Evolutionary conservation across 1,140 invertebrate species (phyloP).

Genomic region (Drosophila persimilis): DNA sequence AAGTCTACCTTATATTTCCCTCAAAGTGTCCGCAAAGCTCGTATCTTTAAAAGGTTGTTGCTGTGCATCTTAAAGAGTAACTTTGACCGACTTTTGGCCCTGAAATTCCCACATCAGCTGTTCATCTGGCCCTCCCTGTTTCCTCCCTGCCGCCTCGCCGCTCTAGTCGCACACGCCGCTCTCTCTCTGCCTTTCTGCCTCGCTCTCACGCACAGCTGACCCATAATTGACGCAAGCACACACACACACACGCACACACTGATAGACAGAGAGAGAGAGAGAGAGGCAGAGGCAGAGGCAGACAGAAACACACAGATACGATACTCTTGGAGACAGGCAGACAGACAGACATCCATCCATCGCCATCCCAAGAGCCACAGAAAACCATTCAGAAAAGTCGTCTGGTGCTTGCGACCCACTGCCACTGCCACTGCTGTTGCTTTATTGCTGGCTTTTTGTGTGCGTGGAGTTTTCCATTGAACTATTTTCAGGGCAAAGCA

Average conservation of each 20-base stretch:
- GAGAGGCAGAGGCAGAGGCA: conserved; percentile 18
- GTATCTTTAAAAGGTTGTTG: too few species aligned
- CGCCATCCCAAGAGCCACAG: conserved; percentile 34
- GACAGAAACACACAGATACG: conserved; percentile 26
- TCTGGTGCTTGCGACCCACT: conserved; percentile 38
- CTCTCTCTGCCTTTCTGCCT: conserved; percentile 6
- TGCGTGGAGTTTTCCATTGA: conserved; percentile 72
- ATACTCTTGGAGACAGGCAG: conserved; percentile 21
- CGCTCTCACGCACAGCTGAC: conserved; percentile 75
- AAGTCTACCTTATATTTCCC: conserved; percentile 7
- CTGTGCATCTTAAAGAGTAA: conserved; percentile 19
- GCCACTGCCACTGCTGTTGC: conserved; percentile 69
- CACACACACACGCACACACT: conserved; percentile 19
- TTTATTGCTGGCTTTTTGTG: conserved; percentile 23
- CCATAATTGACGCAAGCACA: conserved; percentile 68
- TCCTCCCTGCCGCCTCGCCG: conserved; percentile 15
- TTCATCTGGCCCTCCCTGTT: conserved; percentile 14
- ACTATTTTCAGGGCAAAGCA: conserved; percentile 51
- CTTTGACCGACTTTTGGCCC: conserved; percentile 36
- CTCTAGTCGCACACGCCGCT: conserved; percentile 1
- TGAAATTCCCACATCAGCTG: conserved; percentile 48
- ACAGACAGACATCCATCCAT: conserved; percentile 16
- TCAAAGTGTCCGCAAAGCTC: too few species aligned
- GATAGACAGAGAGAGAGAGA: conserved; percentile 23
- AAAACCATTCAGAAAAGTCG: conserved; percentile 48